Base-by-base conservation (phyloP, 2,113 vertebrate species). In the Anguilla japonica region DNA sequence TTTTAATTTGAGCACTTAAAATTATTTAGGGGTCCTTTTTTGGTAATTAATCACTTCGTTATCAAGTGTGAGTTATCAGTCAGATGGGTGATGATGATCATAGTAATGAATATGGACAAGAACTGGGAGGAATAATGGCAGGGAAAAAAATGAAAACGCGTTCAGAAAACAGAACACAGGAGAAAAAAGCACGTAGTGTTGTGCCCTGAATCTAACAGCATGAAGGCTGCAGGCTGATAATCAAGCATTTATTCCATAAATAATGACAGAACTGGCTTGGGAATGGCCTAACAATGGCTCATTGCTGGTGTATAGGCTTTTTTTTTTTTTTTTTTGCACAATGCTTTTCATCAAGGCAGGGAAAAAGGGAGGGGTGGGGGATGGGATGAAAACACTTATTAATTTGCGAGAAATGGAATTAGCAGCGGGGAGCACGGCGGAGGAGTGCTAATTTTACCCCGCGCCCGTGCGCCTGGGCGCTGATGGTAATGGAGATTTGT, bases 401-500 rank as follows among this genome's bases (percentile, higher is more conserved):
- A 95, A 96, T 96, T 96, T 96, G 93, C 93, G 93, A 90, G 92
- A 95, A 95, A 96, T 95, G 94, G 94, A 95, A 96, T 96, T 95
- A 95, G 93, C 93, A 94, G 95, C 91, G 67, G 93, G 94, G 94
- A 94, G 94, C 94, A 93, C 88, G 89, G 95, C 91, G 88, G 91
- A 79, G 1, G 89, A 93, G 88, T 92, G 94, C 94, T 95, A 94
- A 88, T 94, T 97, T 94, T 94, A 96, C 95, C 95, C 95, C 91
- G 94, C 93, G 91, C 94, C 94, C 90, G 91, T 94, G 94, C 83
- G 93, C 91, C 81, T 83, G 88, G 91, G 90, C 84, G 86, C 91
- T 94, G 94, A 96, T 95, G 95, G 96, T 96, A 96, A 96, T 96
- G 95, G 95, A 96, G 96, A 97, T 97, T 97, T 96, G 96, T 97